Conservation (phyloP, 2,797 vertebrate species). For the Heteromormyrus szaboi region DNA sequence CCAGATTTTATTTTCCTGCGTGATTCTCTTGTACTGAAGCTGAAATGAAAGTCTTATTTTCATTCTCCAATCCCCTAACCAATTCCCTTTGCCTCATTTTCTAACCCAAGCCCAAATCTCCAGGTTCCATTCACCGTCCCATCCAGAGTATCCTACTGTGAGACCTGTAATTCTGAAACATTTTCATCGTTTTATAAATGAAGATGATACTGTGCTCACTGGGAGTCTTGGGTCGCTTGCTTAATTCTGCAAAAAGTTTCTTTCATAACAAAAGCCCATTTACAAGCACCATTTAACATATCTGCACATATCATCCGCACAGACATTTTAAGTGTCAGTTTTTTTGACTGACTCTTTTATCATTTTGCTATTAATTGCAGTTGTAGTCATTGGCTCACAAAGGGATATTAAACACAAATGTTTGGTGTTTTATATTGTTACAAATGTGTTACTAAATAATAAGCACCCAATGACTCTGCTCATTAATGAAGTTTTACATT, state of each 20-base stretch:
- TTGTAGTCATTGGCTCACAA: background rate
- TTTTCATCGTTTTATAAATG: background rate
- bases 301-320: background rate
- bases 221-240: background rate
- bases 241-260: background rate
- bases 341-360: background rate
- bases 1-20: background rate
- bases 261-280: background rate
- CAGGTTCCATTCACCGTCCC: background rate
- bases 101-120: background rate
- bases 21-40: background rate
- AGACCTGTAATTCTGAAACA: background rate
- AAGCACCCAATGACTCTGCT: background rate
- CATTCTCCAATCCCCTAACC: background rate
- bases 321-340: background rate
- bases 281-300: background rate
- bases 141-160: background rate
- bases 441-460: background rate
- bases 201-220: background rate
- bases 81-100: background rate
- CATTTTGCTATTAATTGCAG: background rate
- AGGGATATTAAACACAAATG: background rate
- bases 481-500: background rate
- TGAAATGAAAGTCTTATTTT: background rate
- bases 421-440: background rate